phyloP scores from a whole-genome alignment of 2,888 invertebrate species.

The Strigamia maritima region DNA sequence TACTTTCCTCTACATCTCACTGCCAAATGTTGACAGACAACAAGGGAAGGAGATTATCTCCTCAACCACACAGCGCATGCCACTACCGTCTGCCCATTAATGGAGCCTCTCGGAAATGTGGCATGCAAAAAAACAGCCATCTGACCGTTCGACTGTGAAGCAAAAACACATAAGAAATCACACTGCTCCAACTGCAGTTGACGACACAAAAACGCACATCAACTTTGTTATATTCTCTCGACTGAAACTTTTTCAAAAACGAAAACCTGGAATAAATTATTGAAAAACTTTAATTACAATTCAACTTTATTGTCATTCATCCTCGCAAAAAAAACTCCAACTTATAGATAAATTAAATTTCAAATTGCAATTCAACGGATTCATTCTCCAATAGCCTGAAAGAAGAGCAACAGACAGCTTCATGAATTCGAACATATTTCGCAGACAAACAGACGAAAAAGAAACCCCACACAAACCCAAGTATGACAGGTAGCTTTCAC shows the following conservation, averaged over 20 bases:
- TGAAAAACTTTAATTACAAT: background rate
- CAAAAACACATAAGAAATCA: slow-evolving; percentile 29
- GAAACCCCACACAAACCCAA: background rate
- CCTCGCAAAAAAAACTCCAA: background rate
- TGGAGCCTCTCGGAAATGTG: slow-evolving; percentile 27
- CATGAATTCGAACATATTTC: slow-evolving; percentile 5
- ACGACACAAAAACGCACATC: background rate
- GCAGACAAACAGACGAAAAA: slow-evolving; percentile 16
- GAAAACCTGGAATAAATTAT: background rate
- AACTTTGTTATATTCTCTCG: background rate
- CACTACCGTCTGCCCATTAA: slow-evolving; percentile 23
- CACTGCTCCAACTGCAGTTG: slow-evolving; percentile 8
- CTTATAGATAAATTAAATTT: background rate
- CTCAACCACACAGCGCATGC: slow-evolving; percentile 19
- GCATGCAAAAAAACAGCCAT: slow-evolving; percentile 26
- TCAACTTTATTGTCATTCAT: background rate
- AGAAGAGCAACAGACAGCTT: slow-evolving; percentile 13
- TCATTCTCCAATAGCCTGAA: background rate
- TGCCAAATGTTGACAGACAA: slow-evolving; percentile 27
- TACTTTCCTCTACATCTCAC: background rate
- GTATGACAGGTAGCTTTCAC: slow-evolving; percentile 27
- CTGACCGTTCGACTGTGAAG: slow-evolving; percentile 26
- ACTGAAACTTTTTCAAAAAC: background rate
- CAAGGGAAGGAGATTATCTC: slow-evolving; percentile 21
- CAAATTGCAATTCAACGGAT: slow-evolving; percentile 8